Percentiles rank a stretch among this genome's conserved stretches.
phyloP scores from a whole-genome alignment of 2,113 vertebrate genomes.

The Neodontobutis hainanensis region DNA sequence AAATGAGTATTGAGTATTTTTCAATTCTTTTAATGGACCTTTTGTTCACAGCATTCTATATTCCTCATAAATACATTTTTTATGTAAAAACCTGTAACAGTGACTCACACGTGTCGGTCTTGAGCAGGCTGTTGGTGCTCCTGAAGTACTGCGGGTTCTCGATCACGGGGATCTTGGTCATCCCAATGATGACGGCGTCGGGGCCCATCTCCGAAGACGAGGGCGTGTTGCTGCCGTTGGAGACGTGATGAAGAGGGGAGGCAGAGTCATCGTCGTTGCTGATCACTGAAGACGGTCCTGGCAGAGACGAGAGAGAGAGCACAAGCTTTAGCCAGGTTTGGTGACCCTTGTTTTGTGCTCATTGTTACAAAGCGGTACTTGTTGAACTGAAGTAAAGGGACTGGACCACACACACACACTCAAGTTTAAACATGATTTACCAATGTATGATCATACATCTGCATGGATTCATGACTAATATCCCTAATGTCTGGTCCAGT shows the following conservation, averaged over 20 bases:
- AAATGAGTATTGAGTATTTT: too few species aligned
- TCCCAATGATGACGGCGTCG: slow-evolving; percentile 93
- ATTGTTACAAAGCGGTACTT: background rate
- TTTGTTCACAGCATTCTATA: too few species aligned
- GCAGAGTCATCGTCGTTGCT: slow-evolving; percentile 95
- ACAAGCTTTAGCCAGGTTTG: background rate
- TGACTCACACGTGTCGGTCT: slow-evolving; percentile 93
- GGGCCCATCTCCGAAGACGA: slow-evolving; percentile 94
- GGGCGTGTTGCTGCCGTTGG: slow-evolving; percentile 93
- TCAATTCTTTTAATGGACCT: too few species aligned
- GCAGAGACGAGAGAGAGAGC: slow-evolving; percentile 15
- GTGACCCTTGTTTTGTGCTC: background rate
- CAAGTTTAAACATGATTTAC: too few species aligned
- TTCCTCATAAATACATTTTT: background rate
- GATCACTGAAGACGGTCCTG: slow-evolving; percentile 94
- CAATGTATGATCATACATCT: too few species aligned
- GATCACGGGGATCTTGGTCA: slow-evolving; percentile 97
- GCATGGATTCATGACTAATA: too few species aligned
- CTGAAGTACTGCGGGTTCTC: slow-evolving; percentile 98
- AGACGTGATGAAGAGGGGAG: slow-evolving; percentile 95
- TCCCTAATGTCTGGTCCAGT: too few species aligned
- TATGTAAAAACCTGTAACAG: too few species aligned
- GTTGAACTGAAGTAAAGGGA: too few species aligned
- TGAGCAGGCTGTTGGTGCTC: slow-evolving; percentile 92
- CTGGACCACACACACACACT: too few species aligned